Conservation (phyloP, 2,888 invertebrate species). For the Napeogenes sylphis region DNA sequence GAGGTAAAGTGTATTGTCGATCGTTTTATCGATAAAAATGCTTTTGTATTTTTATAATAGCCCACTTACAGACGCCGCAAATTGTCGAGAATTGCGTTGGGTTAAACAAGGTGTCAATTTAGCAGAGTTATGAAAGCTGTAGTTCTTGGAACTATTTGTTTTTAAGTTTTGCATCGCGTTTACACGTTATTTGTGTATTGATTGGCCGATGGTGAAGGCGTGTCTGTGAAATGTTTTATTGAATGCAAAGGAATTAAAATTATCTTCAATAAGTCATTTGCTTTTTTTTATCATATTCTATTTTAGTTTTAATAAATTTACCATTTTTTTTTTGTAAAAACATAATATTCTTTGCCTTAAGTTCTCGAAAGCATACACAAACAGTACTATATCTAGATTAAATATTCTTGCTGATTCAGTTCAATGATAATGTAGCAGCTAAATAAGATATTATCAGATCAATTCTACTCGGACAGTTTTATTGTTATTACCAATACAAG, state of each 20-base stretch:
- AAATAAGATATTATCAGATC: too few species aligned
- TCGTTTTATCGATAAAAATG: slow-evolving; percentile 23
- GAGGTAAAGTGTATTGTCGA: slow-evolving; percentile 35
- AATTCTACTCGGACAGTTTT: too few species aligned
- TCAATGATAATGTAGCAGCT: too few species aligned
- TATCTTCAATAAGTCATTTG: slow-evolving; percentile 21
- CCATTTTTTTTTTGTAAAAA: background rate
- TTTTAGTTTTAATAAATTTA: background rate
- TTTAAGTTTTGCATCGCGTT: slow-evolving; percentile 58
- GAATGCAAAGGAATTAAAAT: slow-evolving; percentile 40
- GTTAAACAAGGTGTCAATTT: slow-evolving; percentile 76
- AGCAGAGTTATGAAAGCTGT: slow-evolving; percentile 73
- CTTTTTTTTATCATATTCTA: background rate
- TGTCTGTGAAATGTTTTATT: slow-evolving; percentile 58
- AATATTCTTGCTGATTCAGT: too few species aligned
- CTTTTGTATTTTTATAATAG: slow-evolving; percentile 63
- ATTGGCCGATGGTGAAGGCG: slow-evolving; percentile 55
- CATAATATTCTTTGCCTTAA: too few species aligned
- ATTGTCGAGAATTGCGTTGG: slow-evolving; percentile 72
- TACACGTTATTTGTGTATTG: slow-evolving; percentile 63
- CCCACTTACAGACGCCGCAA: slow-evolving; percentile 73
- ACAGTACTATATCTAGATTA: too few species aligned
- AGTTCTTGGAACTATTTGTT: slow-evolving; percentile 75
- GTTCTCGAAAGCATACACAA: too few species aligned
- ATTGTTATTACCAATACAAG: too few species aligned